Evolutionary conservation across 2,797 vertebrate genomes (phyloP), one percentile per base, ranked within the genome.

Genomic region (Hyperoplus lanceolatus): DNA sequence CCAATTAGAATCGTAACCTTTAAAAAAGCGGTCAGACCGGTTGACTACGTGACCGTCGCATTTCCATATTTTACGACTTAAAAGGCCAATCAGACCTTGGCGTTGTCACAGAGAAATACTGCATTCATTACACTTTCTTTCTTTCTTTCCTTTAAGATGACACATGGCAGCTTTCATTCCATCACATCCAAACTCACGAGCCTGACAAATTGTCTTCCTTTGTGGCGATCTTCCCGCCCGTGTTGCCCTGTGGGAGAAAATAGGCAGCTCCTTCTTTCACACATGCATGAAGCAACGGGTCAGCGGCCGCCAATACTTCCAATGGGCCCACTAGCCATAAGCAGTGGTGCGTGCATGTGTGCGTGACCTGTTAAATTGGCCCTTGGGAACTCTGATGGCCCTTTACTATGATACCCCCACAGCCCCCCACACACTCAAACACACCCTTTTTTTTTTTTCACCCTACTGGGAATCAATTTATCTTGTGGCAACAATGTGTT

Each of bases 281-380:
- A 13, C 6, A 8, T 0, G 16, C 36, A 58, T 59, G 78, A 89
- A 81, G 72, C 38, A 12, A 70, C 70, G 62, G 89, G 90, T 92
- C 91, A 90, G 3, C 15, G n/a, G 64, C 72, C 84, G 77, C 72
- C 74, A 53, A 66, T 43, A 11, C 69, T 3, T 50, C 75, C 64
- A 60, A 65, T 36, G 21, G 48, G 15, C 64, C 29, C 64, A 74
- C 71, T 84, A 77, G 68, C 65, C 29, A 29, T n/a, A 69, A 66
- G 74, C 39, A 60, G 77, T 56, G 82, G 54, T 21, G 75, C 62
- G 48, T 79, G 66, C 75, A 70, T 89, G 72, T 79, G 86, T 79
- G 86, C 86, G 77, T 89, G 92, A 92, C 92, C 92, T 89, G 90
- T 87, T 87, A 88, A 93, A 93, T 86, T 75, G 64, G n/a, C 80